phyloP scores from a whole-genome alignment of 2,113 vertebrate species.

The Chionodraco myersi region DNA sequence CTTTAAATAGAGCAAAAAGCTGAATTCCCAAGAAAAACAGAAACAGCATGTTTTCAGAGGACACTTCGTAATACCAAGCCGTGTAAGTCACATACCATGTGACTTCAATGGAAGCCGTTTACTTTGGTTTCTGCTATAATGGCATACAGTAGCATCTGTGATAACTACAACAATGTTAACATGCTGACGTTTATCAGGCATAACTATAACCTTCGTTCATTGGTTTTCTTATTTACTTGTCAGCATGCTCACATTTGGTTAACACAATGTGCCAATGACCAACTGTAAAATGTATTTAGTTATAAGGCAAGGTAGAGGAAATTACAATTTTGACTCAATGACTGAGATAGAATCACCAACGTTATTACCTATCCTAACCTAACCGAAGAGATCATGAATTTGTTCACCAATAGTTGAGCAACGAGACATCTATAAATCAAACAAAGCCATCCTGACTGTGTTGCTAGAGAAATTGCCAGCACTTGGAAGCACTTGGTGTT shows the following conservation, averaged over 20 bases:
- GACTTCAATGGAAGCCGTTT: neutral
- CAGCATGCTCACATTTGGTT: neutral
- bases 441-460: no score
- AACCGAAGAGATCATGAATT: no score
- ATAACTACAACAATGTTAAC: neutral
- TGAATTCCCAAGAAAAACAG: constrained; percentile 8
- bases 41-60: neutral
- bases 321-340: neutral
- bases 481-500: no score
- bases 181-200: neutral
- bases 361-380: neutral
- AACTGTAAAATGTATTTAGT: no score
- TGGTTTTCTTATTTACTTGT: neutral
- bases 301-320: no score
- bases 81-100: neutral
- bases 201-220: neutral
- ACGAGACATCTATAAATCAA: no score
- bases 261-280: neutral
- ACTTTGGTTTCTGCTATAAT: neutral
- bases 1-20: constrained; percentile 40
- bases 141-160: neutral
- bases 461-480: no score
- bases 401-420: no score
- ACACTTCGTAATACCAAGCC: neutral
- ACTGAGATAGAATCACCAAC: neutral